Percentiles rank a stretch among this genome's conserved stretches.
These are phyloP conservation scores for Metallyticus violacea DNA, from an alignment of 2,888 invertebrate species.

Conservation along the genomic window DNA sequence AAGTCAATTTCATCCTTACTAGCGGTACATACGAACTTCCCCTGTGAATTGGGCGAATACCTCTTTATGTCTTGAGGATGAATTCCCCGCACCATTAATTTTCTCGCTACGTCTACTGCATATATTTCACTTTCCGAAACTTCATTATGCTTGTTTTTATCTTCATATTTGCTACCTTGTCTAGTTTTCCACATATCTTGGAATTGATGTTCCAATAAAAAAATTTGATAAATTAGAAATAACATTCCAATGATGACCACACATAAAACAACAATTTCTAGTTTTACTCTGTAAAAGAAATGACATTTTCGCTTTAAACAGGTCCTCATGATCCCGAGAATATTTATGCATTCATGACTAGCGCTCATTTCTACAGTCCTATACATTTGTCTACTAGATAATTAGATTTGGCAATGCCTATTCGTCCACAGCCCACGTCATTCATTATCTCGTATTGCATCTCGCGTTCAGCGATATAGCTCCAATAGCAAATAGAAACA, in stretches of 20 bases:
- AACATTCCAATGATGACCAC: background rate
- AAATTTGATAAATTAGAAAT: constrained; percentile 1
- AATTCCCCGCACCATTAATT: background rate
- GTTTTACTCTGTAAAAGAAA: background rate
- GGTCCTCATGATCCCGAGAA: background rate
- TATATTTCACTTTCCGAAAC: background rate
- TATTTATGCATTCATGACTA: no score
- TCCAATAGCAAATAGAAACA: no score
- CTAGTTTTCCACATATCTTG: background rate
- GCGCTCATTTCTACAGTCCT: no score
- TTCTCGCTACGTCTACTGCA: background rate
- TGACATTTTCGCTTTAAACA: background rate
- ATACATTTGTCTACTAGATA: no score
- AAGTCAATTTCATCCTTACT: constrained; percentile 55
- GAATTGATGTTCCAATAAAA: background rate
- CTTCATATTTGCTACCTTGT: background rate
- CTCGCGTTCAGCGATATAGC: no score
- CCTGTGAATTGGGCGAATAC: constrained; percentile 48
- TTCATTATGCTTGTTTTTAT: background rate
- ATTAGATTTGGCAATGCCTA: no score
- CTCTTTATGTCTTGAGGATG: constrained; percentile 24
- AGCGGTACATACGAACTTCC: constrained; percentile 50
- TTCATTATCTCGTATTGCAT: no score
- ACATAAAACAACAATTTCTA: constrained; percentile 7
- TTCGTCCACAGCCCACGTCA: no score